Evolutionary conservation across 1,140 invertebrate genomes (phyloP).

Genomic region (Drosophila grimshawi): DNA sequence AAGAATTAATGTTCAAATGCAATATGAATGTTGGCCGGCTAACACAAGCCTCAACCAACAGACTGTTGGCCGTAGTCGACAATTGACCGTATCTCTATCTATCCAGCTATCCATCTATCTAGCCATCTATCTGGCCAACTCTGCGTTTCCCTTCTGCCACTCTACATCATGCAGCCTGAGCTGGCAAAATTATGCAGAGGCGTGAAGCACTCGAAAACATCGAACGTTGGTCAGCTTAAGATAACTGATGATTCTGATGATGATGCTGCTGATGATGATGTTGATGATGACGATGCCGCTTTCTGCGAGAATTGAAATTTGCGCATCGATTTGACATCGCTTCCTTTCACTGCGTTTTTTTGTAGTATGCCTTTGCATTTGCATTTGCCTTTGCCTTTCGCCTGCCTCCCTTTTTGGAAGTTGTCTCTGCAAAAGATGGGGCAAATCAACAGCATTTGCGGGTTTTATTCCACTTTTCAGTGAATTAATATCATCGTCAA

Average conservation of each 20-base stretch:
- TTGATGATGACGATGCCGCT: conserved; percentile 2
- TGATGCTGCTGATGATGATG: conserved; percentile 7
- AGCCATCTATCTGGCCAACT: not conserved
- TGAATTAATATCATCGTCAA: conserved; percentile 64
- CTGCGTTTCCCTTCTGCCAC: not conserved
- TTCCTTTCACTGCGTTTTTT: conserved; percentile 6
- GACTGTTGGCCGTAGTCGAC: conserved; percentile 3
- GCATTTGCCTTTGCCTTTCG: conserved; percentile 10
- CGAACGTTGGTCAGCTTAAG: conserved; percentile 61
- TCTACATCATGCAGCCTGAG: conserved; percentile 36
- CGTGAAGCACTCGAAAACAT: conserved; percentile 64
- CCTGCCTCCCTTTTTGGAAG: conserved; percentile 38
- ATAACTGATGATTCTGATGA: conserved; percentile 36
- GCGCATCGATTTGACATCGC: conserved; percentile 54
- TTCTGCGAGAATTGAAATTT: conserved; percentile 64
- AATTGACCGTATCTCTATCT: conserved; percentile 4
- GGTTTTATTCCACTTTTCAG: conserved; percentile 14
- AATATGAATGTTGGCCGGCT: conserved; percentile 68
- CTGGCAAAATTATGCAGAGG: conserved; percentile 78
- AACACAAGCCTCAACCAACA: conserved; percentile 18
- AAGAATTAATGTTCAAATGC: conserved; percentile 82
- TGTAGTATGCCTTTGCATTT: conserved; percentile 23
- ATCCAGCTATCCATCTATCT: not conserved
- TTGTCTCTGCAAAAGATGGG: conserved; percentile 63
- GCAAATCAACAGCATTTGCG: conserved; percentile 58